Evolutionary conservation across 2,797 vertebrate genomes (phyloP).

Genomic region (Lacerta bilineata): DNA sequence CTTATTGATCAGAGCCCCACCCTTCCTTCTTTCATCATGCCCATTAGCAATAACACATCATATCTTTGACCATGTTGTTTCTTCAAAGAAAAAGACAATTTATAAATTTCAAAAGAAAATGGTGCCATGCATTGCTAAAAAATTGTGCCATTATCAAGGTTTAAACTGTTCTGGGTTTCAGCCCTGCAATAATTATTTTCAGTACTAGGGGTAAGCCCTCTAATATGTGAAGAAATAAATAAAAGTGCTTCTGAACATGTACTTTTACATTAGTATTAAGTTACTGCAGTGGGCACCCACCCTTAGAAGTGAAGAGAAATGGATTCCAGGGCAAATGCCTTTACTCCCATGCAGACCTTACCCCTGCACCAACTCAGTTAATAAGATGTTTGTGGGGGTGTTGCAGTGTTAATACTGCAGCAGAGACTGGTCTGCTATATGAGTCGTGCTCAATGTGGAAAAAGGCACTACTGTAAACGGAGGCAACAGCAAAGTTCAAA

Average conservation of each 20-base stretch:
- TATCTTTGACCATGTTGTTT: background rate
- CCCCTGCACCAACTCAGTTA: background rate
- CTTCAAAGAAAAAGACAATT: background rate
- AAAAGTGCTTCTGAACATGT: background rate
- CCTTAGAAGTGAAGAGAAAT: background rate
- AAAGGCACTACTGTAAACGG: background rate
- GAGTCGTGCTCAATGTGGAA: background rate
- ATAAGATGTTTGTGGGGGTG: background rate
- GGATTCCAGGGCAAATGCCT: background rate
- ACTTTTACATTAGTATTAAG: background rate
- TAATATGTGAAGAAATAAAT: conserved; percentile 1
- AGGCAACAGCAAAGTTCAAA: background rate
- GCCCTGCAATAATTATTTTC: background rate
- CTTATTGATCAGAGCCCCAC: background rate
- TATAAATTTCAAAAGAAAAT: background rate
- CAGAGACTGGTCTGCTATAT: background rate
- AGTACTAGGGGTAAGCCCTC: background rate
- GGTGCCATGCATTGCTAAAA: background rate
- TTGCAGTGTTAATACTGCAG: background rate
- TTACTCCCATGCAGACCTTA: background rate
- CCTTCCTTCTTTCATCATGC: background rate
- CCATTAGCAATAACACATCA: background rate
- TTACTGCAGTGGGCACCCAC: background rate
- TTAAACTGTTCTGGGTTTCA: background rate
- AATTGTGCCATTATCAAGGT: no score